Conservation (phyloP, 2,888 invertebrate species). For the Dicranocentrus wangi region DNA sequence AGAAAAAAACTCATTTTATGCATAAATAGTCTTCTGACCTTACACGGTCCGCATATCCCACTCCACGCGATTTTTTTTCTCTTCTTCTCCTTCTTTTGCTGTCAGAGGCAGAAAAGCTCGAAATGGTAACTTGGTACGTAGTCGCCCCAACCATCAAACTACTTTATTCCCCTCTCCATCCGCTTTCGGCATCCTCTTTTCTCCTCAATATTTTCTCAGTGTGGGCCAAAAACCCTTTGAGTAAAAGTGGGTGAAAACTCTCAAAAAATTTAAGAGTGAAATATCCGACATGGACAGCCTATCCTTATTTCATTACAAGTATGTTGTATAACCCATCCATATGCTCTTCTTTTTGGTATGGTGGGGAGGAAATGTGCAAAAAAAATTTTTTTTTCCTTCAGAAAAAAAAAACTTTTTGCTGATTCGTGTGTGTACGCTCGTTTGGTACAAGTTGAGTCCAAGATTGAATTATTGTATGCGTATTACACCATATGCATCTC, state of each 20-base stretch:
- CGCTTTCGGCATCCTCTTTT: not conserved
- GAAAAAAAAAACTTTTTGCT: no score
- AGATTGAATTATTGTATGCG: constrained; percentile 47
- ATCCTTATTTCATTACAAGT: constrained; percentile 46
- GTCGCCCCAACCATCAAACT: no score
- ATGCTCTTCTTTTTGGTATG: not conserved
- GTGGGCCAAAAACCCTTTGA: not conserved
- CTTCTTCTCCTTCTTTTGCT: constrained; percentile 1
- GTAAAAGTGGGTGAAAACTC: constrained; percentile 18
- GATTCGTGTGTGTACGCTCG: no score
- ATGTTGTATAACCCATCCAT: constrained; percentile 8
- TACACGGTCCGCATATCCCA: not conserved
- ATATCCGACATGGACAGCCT: constrained; percentile 45
- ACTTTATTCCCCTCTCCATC: not conserved
- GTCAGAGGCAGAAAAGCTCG: constrained; percentile 7
- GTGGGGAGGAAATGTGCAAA: not conserved
- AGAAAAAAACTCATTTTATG: constrained; percentile 7
- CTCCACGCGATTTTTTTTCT: not conserved
- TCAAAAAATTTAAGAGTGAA: constrained; percentile 33
- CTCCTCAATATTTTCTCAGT: not conserved
- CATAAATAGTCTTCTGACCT: constrained; percentile 15
- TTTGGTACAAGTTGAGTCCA: not conserved
- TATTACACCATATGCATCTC: constrained; percentile 11
- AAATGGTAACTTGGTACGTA: no score
- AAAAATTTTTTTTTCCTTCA: constrained; percentile 7